Percentiles rank a stretch among this genome's conserved stretches.
phyloP scores from a whole-genome alignment of 1,140 invertebrate genomes.

The Helicoverpa zea region DNA sequence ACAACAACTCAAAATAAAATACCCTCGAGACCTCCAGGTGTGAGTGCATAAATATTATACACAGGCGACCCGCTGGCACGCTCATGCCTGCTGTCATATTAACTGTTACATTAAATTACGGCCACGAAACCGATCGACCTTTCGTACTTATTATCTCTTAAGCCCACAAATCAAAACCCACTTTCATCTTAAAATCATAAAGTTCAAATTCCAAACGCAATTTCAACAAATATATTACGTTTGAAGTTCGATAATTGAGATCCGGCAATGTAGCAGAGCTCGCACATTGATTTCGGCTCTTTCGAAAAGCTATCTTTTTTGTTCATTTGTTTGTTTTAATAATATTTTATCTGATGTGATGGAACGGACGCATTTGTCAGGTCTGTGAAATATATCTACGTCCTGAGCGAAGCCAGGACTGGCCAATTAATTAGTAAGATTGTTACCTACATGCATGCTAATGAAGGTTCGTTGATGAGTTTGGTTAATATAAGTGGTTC shows the following conservation, averaged over 20 bases:
- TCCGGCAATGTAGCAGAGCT: constrained; percentile 77
- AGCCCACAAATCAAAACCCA: constrained; percentile 50
- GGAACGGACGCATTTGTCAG: constrained; percentile 85
- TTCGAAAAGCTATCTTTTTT: constrained; percentile 85
- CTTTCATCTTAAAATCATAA: constrained; percentile 40
- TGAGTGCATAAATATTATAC: constrained; percentile 84
- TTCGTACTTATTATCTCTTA: constrained; percentile 73
- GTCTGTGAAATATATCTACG: constrained; percentile 78
- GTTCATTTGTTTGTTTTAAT: constrained; percentile 86
- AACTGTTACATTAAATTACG: constrained; percentile 87
- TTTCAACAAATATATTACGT: constrained; percentile 50
- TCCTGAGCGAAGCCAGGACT: constrained; percentile 64
- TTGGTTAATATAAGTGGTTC: constrained; percentile 14
- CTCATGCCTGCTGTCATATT: constrained; percentile 86
- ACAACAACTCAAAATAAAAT: constrained; percentile 79
- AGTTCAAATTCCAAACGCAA: constrained; percentile 45
- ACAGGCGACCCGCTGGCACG: constrained; percentile 82
- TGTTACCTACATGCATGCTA: constrained; percentile 62
- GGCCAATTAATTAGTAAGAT: constrained; percentile 80
- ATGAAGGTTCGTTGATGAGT: constrained; percentile 60
- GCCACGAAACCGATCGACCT: constrained; percentile 76
- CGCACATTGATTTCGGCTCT: constrained; percentile 86
- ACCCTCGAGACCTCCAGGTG: constrained; percentile 80
- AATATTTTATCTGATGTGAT: constrained; percentile 86
- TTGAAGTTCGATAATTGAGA: constrained; percentile 49